phyloP scores from a whole-genome alignment of 2,113 vertebrate genomes.

The Petrocephalus microphthalmus region DNA sequence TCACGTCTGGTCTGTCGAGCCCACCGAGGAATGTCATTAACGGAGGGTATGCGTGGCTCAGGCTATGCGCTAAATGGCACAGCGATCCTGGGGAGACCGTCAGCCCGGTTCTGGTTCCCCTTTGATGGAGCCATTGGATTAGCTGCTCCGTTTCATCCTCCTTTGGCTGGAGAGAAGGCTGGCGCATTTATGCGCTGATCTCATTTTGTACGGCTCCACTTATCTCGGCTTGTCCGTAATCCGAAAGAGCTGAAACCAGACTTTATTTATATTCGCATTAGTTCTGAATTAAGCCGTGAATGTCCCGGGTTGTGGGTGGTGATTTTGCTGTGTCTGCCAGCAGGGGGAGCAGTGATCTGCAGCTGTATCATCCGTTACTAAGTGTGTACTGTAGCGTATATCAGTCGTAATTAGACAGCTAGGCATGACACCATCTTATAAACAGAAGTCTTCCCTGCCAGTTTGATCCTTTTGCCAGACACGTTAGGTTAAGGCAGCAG shows the following conservation, averaged over 20 bases:
- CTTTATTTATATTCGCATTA: not conserved
- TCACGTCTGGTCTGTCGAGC: not conserved
- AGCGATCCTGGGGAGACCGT: not conserved
- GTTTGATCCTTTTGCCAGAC: not conserved
- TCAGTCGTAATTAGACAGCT: not conserved
- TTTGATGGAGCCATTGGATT: not conserved
- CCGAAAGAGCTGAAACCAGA: not conserved
- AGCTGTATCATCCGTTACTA: not conserved
- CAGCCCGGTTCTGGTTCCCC: not conserved
- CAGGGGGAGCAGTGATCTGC: not conserved
- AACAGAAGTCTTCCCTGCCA: not conserved
- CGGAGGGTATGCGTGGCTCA: not conserved
- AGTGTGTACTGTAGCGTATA: not conserved
- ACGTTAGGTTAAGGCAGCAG: not conserved
- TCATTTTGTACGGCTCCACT: not conserved
- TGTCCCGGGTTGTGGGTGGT: not conserved
- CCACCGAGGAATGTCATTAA: not conserved
- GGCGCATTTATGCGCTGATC: not conserved
- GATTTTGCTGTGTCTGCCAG: not conserved
- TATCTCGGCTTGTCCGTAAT: not conserved
- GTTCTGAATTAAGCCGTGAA: not conserved
- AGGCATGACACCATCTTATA: no score
- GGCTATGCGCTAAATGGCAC: not conserved
- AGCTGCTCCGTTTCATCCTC: not conserved
- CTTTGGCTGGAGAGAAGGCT: not conserved